Evolutionary conservation across 2,888 invertebrate species (phyloP).

Genomic region (Lapara coniferarum): DNA sequence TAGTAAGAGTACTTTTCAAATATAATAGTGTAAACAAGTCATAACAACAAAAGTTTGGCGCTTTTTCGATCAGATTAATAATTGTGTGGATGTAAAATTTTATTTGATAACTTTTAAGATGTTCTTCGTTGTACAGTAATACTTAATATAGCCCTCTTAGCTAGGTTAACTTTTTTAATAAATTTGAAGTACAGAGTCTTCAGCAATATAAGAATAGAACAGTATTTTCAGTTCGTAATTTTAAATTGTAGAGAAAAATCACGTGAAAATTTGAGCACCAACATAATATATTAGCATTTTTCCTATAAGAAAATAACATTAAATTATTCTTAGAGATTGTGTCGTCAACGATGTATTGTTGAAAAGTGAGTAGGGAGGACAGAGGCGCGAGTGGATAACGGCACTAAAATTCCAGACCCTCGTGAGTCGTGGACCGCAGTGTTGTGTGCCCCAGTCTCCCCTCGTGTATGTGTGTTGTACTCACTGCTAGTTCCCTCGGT

Average conservation of each 20-base stretch:
- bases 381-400: slow-evolving; percentile 59
- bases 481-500: slow-evolving; percentile 47
- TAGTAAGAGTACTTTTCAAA: slow-evolving; percentile 73
- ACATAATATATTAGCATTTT: slow-evolving; percentile 65
- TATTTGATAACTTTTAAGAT: slow-evolving; percentile 66
- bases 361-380: slow-evolving; percentile 37
- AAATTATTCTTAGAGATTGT: slow-evolving; percentile 27
- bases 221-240: slow-evolving; percentile 67
- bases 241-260: slow-evolving; percentile 59
- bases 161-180: slow-evolving; percentile 81
- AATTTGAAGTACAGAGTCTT: slow-evolving; percentile 72
- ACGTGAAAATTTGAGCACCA: slow-evolving; percentile 74
- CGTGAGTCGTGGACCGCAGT: slow-evolving; percentile 11
- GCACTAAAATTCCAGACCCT: slow-evolving; percentile 60
- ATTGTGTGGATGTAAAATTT: slow-evolving; percentile 57
- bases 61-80: slow-evolving; percentile 68
- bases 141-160: slow-evolving; percentile 80
- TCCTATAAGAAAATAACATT: slow-evolving; percentile 49
- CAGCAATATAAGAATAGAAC: slow-evolving; percentile 69
- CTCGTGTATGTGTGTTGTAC: slow-evolving; percentile 33
- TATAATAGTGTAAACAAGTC: slow-evolving; percentile 57
- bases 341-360: slow-evolving; percentile 47
- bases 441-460: slow-evolving; percentile 20
- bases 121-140: slow-evolving; percentile 79
- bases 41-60: slow-evolving; percentile 56